Conservation (phyloP, 92 coral and sea anemone genomes). For the Umimayanthus chanpuru region DNA sequence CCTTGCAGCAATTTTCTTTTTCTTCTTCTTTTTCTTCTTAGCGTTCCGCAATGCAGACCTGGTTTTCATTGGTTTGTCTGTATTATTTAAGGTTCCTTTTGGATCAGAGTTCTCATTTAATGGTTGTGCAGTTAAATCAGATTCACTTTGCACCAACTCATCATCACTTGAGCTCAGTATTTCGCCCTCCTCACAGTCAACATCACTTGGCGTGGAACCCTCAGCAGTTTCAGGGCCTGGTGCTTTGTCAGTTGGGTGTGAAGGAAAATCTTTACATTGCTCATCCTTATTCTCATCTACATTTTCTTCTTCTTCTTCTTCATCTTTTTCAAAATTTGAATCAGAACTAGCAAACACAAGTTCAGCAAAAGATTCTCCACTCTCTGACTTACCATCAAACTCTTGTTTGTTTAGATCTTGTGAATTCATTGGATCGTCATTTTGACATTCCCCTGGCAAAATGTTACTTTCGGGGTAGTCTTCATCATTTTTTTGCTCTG, state of each 20-base stretch:
- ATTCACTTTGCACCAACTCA: background rate
- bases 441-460: background rate
- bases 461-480: background rate
- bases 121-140: background rate
- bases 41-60: background rate
- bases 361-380: conserved; percentile 62
- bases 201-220: background rate
- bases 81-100: background rate
- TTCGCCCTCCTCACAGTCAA: conserved; percentile 32
- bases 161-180: conserved; percentile 22
- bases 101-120: background rate
- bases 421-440: background rate
- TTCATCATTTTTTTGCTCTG: background rate
- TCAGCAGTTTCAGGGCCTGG: background rate
- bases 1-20: background rate
- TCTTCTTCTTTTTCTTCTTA: background rate
- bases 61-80: background rate
- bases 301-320: conserved; percentile 56
- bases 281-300: conserved; percentile 41
- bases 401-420: background rate
- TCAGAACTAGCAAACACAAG: conserved; percentile 63
- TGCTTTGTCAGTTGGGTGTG: background rate
- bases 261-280: conserved; percentile 28
- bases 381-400: background rate
- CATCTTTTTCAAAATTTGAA: conserved; percentile 57